Evolutionary conservation across 2,113 vertebrate genomes (phyloP).

Genomic region (Chionis minor): DNA sequence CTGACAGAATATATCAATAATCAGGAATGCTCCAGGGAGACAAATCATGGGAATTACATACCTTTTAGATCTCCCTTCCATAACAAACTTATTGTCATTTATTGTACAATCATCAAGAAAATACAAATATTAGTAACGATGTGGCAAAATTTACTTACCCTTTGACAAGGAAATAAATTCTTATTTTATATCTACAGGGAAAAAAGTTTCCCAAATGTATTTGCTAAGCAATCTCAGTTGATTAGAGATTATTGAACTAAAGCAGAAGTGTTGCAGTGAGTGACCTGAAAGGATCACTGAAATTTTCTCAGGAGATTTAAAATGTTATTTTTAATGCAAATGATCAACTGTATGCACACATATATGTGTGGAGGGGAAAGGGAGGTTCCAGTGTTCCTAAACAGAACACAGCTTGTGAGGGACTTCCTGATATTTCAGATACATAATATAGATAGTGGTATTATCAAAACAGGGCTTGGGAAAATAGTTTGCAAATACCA

Average conservation of each 20-base stretch:
- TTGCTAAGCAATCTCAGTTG: neutral
- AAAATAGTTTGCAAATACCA: neutral
- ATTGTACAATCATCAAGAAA: neutral
- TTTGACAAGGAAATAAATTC: neutral
- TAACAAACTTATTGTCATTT: neutral
- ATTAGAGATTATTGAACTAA: neutral
- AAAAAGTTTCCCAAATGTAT: neutral
- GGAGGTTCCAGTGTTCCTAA: neutral
- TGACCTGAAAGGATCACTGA: neutral
- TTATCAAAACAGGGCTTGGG: neutral
- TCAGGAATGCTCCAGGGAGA: neutral
- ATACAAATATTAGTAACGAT: neutral
- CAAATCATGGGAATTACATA: neutral
- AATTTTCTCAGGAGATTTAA: neutral
- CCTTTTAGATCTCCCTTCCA: neutral
- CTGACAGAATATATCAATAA: conserved; percentile 46
- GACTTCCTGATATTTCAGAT: neutral
- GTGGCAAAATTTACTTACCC: neutral
- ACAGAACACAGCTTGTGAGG: neutral
- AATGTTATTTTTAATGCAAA: neutral
- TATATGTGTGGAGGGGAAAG: neutral
- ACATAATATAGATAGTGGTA: neutral
- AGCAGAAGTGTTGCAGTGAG: neutral
- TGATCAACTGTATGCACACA: neutral
- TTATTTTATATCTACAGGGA: neutral